Conservation (phyloP, 2,797 vertebrate genomes). For the Toxotes lorentzi region DNA sequence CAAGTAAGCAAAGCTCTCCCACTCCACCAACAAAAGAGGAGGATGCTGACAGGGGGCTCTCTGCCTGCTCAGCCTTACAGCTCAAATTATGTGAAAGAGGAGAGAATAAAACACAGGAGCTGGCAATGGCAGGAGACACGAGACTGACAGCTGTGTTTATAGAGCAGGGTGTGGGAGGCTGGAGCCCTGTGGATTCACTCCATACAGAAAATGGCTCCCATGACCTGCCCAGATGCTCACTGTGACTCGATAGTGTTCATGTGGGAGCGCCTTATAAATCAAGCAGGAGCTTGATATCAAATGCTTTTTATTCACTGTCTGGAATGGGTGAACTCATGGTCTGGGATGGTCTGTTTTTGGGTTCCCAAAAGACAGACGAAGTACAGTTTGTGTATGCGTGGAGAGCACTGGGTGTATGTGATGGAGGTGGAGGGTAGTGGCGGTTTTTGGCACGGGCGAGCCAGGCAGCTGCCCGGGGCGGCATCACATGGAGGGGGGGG, state of each 20-base stretch:
- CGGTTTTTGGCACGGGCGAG: too few relatives aligned
- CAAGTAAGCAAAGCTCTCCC: slow-evolving; percentile 40
- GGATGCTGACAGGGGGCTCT: slow-evolving; percentile 52
- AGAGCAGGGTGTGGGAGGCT: slow-evolving; percentile 66
- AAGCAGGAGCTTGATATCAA: slow-evolving; percentile 65
- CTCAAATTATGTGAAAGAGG: slow-evolving; percentile 43
- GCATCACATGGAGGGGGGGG: too few relatives aligned
- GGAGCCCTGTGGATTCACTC: slow-evolving; percentile 53
- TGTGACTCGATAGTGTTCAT: slow-evolving; percentile 67
- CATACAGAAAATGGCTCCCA: slow-evolving; percentile 62
- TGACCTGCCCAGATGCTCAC: slow-evolving; percentile 70
- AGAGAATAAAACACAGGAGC: slow-evolving; percentile 58
- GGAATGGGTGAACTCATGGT: slow-evolving; percentile 40
- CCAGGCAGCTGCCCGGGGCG: too few relatives aligned
- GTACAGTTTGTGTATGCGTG: background rate
- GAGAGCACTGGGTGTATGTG: background rate
- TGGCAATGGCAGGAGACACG: slow-evolving; percentile 65
- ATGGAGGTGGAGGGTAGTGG: slow-evolving; percentile 11
- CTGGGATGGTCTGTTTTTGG: slow-evolving; percentile 33
- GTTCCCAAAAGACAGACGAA: slow-evolving; percentile 29
- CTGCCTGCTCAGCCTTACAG: slow-evolving; percentile 38
- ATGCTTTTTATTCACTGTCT: slow-evolving; percentile 60
- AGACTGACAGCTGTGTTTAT: slow-evolving; percentile 81
- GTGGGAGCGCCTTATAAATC: slow-evolving; percentile 66
- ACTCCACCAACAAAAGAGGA: slow-evolving; percentile 33